Evolutionary conservation across 1,140 invertebrate genomes (phyloP).

Genomic region (Drosophila takahashii): DNA sequence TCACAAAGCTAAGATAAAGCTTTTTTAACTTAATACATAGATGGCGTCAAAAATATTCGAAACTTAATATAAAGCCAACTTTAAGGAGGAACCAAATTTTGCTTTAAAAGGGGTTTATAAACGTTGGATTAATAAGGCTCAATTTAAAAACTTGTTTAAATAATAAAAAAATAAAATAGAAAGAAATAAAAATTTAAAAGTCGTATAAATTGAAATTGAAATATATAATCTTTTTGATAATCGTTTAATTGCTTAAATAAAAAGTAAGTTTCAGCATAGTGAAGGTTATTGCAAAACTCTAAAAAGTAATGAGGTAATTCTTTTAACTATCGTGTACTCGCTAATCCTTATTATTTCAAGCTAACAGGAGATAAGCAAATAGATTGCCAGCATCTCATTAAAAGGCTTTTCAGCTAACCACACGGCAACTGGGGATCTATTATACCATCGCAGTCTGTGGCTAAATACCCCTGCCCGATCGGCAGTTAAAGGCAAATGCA

Average conservation of each 20-base stretch:
- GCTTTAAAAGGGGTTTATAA: not conserved
- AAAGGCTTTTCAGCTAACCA: slow-evolving; percentile 8
- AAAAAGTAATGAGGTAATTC: slow-evolving; percentile 1
- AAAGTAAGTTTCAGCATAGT: too few relatives aligned
- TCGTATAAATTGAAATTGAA: too few relatives aligned
- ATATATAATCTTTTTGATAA: too few relatives aligned
- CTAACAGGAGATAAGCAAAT: slow-evolving; percentile 3
- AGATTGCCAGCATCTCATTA: slow-evolving; percentile 18
- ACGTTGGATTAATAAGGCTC: too few relatives aligned
- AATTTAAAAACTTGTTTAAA: too few relatives aligned
- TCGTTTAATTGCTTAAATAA: too few relatives aligned
- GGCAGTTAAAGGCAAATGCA: slow-evolving; percentile 53
- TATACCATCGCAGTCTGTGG: slow-evolving; percentile 15
- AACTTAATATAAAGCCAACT: not conserved
- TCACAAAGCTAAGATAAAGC: not conserved
- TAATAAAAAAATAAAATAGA: too few relatives aligned
- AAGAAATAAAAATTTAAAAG: too few relatives aligned
- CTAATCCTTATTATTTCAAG: not conserved
- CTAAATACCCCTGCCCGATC: not conserved
- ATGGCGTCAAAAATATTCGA: not conserved
- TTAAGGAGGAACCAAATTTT: not conserved
- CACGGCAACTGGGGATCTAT: slow-evolving; percentile 11
- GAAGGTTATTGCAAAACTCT: not conserved
- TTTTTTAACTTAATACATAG: not conserved
- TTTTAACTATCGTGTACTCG: slow-evolving; percentile 3